phyloP scores from a whole-genome alignment of 2,888 invertebrate genomes.

The Flexamia atlantica region DNA sequence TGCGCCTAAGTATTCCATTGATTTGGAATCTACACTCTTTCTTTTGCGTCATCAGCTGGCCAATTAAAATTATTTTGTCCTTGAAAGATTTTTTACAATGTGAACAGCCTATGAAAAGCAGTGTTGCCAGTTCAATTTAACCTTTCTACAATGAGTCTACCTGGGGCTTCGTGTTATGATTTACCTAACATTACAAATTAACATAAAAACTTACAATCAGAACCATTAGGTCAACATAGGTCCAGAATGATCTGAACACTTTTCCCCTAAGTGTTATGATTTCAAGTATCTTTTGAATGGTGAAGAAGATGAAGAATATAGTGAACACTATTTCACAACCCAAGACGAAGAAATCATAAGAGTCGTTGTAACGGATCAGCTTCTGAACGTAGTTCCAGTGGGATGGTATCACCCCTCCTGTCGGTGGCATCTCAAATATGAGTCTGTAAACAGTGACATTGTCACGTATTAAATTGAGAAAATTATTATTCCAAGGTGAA shows the following conservation, averaged over 20 bases:
- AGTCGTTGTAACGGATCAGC: slow-evolving; percentile 77
- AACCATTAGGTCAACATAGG: slow-evolving; percentile 80
- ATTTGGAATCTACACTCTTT: too few species aligned
- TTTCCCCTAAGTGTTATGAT: slow-evolving; percentile 76
- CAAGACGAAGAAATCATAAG: slow-evolving; percentile 76
- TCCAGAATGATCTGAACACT: slow-evolving; percentile 81
- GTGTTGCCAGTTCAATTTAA: too few species aligned
- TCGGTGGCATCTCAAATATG: slow-evolving; percentile 83
- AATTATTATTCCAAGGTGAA: too few species aligned
- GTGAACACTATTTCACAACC: slow-evolving; percentile 78
- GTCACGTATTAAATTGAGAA: too few species aligned
- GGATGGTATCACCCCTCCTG: slow-evolving; percentile 83
- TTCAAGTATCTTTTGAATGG: slow-evolving; percentile 78
- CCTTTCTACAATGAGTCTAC: too few species aligned
- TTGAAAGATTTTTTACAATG: too few species aligned
- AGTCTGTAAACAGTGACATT: slow-evolving; percentile 74
- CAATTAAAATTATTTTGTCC: too few species aligned
- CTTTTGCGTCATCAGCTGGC: too few species aligned
- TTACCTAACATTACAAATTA: too few species aligned
- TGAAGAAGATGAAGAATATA: slow-evolving; percentile 79
- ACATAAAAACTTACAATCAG: slow-evolving; percentile 75
- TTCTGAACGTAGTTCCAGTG: slow-evolving; percentile 79
- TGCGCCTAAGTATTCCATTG: too few species aligned
- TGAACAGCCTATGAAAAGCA: too few species aligned
- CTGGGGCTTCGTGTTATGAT: too few species aligned